Base-by-base conservation (phyloP, 2,113 vertebrate genomes). In the Macrotis lagotis region DNA sequence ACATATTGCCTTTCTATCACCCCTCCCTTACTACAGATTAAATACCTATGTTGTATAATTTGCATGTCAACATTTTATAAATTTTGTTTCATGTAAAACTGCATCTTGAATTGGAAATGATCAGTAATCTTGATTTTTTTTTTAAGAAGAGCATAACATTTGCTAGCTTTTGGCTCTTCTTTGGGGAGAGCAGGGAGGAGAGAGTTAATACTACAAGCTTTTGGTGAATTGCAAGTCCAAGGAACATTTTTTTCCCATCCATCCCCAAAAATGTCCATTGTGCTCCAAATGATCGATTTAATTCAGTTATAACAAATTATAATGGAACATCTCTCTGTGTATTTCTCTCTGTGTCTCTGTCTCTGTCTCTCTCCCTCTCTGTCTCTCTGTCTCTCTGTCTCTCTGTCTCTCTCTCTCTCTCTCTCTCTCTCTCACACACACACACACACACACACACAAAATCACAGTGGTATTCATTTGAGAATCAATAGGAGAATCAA, bases 401-500 rank as follows among this genome's bases (percentile, higher is more conserved):
- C 2, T 52, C 51, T 52, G 22, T 52, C 51, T 52, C 22, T 52
- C 53, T 52, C 22, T 52, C 1, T 52, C 24, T 52, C 22, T 5
- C 51, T 22, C 51, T 22, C 22, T 22, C 51, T 25, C 52, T 25
- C 52, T 25, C 52, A 53, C 24, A 53, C 24, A 53, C 52, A 53
- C 52, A 53, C 19, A 31, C 9, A 31, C 55, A 59, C 28, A 55
- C 25, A 55, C 1, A 55, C 2, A 9, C 26, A 55, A 1, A 55
- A 0, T 59, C 53, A 28, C 53, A 55, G 25, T 53, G 59, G 0
- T 28, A 31, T 49, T 93, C 51, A 89, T 74, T 31, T 14, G 22
- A 59, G 28, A 37, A 88, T 9, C 7, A 55, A 28, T 8, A 88
- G 91, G 96, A 97, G 95, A 47, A 91, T 48, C 51, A 53, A 51